Conservation (phyloP, 2,888 invertebrate genomes). For the Andrena flavipes region DNA sequence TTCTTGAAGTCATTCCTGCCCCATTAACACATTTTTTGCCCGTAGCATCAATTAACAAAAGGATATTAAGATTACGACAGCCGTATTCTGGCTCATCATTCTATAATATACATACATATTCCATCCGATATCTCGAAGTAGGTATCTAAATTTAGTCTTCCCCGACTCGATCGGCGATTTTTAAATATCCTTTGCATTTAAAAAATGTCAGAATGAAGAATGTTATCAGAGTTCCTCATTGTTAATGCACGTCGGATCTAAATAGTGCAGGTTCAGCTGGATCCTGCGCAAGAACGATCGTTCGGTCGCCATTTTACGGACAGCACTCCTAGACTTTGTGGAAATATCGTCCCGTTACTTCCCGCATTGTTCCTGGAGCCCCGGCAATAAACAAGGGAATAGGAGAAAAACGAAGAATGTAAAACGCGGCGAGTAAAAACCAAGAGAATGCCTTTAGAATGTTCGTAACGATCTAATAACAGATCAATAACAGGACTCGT, state of each 20-base stretch:
- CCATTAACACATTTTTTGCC: no score
- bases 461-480: constrained; percentile 52
- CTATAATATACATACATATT: no score
- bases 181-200: no score
- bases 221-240: no score
- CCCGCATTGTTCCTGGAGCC: constrained; percentile 41
- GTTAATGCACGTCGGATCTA: neutral
- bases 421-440: constrained; percentile 36
- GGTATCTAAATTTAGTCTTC: no score
- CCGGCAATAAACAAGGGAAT: constrained; percentile 38
- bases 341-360: constrained; percentile 41
- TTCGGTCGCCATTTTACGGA: constrained; percentile 6
- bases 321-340: constrained; percentile 33
- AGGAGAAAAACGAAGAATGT: constrained; percentile 48
- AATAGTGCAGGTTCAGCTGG: neutral
- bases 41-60: no score
- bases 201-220: no score
- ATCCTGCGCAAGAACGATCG: constrained; percentile 8
- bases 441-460: constrained; percentile 34
- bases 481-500: constrained; percentile 54
- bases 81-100: no score
- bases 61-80: no score
- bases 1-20: no score
- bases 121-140: no score
- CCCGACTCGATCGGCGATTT: no score